Conservation (phyloP, 2,888 invertebrate species). For the Diadegma fenestrale region DNA sequence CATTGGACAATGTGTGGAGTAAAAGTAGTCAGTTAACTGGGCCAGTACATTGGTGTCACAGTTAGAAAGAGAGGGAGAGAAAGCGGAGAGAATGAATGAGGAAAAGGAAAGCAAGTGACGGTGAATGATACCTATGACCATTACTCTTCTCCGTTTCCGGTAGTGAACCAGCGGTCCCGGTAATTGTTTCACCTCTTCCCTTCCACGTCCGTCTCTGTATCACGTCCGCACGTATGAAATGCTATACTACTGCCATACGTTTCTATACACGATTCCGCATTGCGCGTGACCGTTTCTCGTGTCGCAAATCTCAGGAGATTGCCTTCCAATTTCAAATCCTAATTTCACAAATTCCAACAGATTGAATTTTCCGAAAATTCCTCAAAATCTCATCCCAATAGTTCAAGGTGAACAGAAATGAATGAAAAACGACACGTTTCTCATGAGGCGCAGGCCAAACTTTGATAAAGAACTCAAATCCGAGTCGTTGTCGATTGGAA, state of each 20-base stretch:
- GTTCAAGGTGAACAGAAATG: too few relatives aligned
- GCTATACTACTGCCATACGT: constrained; percentile 34
- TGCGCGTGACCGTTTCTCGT: not conserved
- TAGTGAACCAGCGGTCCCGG: constrained; percentile 67
- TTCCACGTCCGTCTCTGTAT: constrained; percentile 48
- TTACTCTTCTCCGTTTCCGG: constrained; percentile 70
- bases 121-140: constrained; percentile 69
- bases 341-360: not conserved
- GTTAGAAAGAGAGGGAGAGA: not conserved
- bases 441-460: too few relatives aligned
- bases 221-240: constrained; percentile 62
- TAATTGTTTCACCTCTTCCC: constrained; percentile 69
- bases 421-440: too few relatives aligned
- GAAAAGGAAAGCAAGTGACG: constrained; percentile 60
- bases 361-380: not conserved
- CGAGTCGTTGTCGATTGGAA: too few relatives aligned
- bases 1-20: constrained; percentile 42
- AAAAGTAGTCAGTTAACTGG: constrained; percentile 45
- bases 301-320: not conserved
- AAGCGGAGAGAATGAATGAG: constrained; percentile 43
- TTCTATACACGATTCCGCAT: constrained; percentile 21
- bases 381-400: not conserved
- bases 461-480: too few relatives aligned
- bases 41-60: constrained; percentile 30
- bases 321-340: not conserved